These are phyloP conservation scores for Aphodius granarius DNA, from an alignment of 2,888 invertebrate genomes.

Conservation along the genomic window DNA sequence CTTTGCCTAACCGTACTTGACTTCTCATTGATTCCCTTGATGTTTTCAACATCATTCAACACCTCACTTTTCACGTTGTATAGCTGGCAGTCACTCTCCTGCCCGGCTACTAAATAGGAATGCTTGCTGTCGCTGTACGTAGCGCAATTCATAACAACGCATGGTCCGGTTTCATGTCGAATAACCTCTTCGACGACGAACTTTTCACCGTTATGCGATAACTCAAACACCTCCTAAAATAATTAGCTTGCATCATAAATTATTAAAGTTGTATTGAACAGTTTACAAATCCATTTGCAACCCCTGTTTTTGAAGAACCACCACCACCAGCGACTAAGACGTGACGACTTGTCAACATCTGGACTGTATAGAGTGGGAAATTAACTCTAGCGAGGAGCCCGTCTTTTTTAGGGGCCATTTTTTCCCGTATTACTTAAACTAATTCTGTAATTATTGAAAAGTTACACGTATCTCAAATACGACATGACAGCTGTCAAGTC, in stretches of 20 bases:
- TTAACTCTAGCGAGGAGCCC: conserved; percentile 84
- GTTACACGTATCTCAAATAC: conserved; percentile 8
- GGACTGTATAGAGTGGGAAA: conserved; percentile 90
- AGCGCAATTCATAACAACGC: conserved; percentile 91
- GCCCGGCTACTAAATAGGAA: conserved; percentile 84
- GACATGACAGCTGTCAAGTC: too few species aligned
- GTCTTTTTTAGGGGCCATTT: conserved; percentile 66
- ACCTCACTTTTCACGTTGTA: conserved; percentile 66
- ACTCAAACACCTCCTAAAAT: conserved; percentile 88
- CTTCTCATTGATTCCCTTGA: conserved; percentile 38
- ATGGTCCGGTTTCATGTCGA: conserved; percentile 85
- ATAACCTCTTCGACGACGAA: conserved; percentile 88
- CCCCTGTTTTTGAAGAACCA: conserved; percentile 95
- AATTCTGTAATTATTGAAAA: conserved; percentile 13
- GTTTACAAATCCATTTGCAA: conserved; percentile 96
- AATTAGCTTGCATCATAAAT: not conserved
- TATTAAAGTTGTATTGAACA: not conserved
- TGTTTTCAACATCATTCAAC: conserved; percentile 57
- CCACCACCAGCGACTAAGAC: conserved; percentile 97
- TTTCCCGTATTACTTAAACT: conserved; percentile 35
- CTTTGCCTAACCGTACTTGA: conserved; percentile 37
- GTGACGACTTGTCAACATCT: conserved; percentile 89
- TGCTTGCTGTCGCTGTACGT: conserved; percentile 72
- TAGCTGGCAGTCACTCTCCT: conserved; percentile 88
- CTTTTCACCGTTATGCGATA: conserved; percentile 80